Evolutionary conservation across 2,888 invertebrate species (phyloP), one percentile per base, ranked within the genome.

Genomic region (Thumatha senex): DNA sequence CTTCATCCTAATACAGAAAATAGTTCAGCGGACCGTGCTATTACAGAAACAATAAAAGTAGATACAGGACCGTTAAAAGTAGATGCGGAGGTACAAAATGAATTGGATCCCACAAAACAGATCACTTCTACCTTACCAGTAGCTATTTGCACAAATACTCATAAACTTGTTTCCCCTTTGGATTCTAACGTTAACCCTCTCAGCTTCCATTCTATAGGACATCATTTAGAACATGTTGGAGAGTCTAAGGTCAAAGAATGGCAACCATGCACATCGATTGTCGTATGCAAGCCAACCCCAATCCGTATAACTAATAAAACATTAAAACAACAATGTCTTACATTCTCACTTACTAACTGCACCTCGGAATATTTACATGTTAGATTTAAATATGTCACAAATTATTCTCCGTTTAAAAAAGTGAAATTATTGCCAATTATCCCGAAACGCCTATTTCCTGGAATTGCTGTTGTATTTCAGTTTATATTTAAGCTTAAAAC

Each of bases 1-100:
- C 10, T 7, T 33, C 87, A 83, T 67, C 83, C 72, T 4, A 87
- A 87, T 60, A 82, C 86, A 48, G 84, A 84, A 72, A 58, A 57
- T 24, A 33, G 62, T 30, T 54, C 61, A 42, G 56, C 62, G 43
- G 56, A 57, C 24, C 34, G 13, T 42, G 57, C 61, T 4, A 3
- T 42, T 11, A 8, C 43, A 5, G 44, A 44, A 8, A 10, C 51
- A 38, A 31, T 49, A 10, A 70, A 61, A 54, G 34, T 50, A 7
- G 60, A 71, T 30, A 45, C 49, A 13, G 70, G 31, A 34, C 45
- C 52, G 39, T 36, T 48, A 10, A 70, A 60, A 54, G 35, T 52
- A 7, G 60, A 71, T 33, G 46, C 50, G n/a, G 71, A 64, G 36
- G 47, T 12, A 14, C 47, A 33, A 14, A 9, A 2, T 36, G 31